Base-by-base conservation (phyloP, 2,888 invertebrate genomes). In the Eucera pruinosa region DNA sequence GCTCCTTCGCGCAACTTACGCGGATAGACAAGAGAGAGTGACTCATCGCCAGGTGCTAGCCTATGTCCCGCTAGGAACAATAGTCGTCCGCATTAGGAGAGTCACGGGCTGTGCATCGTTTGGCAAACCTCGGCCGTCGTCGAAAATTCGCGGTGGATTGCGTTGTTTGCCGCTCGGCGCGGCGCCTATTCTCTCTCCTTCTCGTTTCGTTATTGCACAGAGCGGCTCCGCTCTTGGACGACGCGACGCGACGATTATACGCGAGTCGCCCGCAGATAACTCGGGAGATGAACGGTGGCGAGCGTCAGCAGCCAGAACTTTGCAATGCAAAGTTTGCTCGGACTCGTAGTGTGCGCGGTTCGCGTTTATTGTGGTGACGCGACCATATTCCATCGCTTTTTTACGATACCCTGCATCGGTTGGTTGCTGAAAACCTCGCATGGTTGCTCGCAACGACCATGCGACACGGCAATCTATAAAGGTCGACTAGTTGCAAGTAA, bases 11-110 rank as follows among this genome's bases (percentile, higher is more conserved):
- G 60, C 33, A 48, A 55, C 62, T 47, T 27, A 36, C 11, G 48
- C 61, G n/a, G 48, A 48, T 62, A 55, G 54, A 36, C 33, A 9
- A 39, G 15, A 61, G 23, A 36, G 27, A 50, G 39, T 83, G 81
- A 81, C 52, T 81, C 81, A 81, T 48, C 81, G 74, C 36, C 50
- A n/a, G n/a, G n/a, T n/a, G n/a, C n/a, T 43, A 39, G 48, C 27
- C 18, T 27, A 9, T 58, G 70, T 47, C 64, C 43, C 45, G 55
- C 57, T 54, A 55, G 74, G 61, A 73, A 73, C 73, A 73, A 73
- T 73, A 54, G 36, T 30, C 41, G 25, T 23, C 55, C 55, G 23
- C 55, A 57, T 73, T 64, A 23, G 57, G 62, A 73, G 33, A 45
- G 50, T 52, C 50, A 27, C 36, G n/a, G 27, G 15, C n/a, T 6